A percentile compares a stretch with the other conserved stretches of the same genome.
phyloP scores from a whole-genome alignment of 1,140 invertebrate genomes.

The Drosophila littoralis region DNA sequence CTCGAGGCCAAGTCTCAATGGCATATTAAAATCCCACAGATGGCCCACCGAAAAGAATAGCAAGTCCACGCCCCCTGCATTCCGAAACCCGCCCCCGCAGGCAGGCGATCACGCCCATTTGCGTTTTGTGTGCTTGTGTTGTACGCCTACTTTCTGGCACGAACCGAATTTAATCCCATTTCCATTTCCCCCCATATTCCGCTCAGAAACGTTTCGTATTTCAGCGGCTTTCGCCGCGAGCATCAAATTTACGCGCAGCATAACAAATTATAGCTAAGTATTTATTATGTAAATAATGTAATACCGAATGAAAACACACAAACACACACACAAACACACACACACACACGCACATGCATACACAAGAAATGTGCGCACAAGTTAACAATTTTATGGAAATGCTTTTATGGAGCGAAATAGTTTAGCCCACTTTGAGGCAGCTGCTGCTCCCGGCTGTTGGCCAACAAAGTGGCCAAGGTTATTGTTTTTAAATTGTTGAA shows the following conservation, averaged over 20 bases:
- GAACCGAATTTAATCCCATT: constrained; percentile 20
- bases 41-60: constrained; percentile 39
- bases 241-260: constrained; percentile 65
- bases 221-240: constrained; percentile 42
- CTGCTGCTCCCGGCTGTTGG: constrained; percentile 32
- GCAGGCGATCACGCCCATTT: constrained; percentile 18
- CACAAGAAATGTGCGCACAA: constrained; percentile 6
- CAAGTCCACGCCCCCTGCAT: constrained; percentile 42
- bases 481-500: constrained; percentile 51
- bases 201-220: constrained; percentile 2
- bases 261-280: constrained; percentile 77
- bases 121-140: neutral
- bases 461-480: constrained; percentile 37
- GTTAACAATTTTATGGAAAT: constrained; percentile 60
- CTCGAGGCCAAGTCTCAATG: constrained; percentile 57
- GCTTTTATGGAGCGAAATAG: constrained; percentile 47
- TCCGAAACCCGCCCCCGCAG: neutral
- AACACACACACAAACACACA: constrained; percentile 16
- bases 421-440: constrained; percentile 37
- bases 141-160: neutral
- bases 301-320: constrained; percentile 56
- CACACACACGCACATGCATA: constrained; percentile 1
- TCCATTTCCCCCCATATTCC: constrained; percentile 3
- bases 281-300: constrained; percentile 81
- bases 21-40: constrained; percentile 56